A percentile compares a stretch with the other conserved stretches of the same genome.
phyloP scores from a whole-genome alignment of 2,113 vertebrate species.

The Herpetotheres cachinnans region DNA sequence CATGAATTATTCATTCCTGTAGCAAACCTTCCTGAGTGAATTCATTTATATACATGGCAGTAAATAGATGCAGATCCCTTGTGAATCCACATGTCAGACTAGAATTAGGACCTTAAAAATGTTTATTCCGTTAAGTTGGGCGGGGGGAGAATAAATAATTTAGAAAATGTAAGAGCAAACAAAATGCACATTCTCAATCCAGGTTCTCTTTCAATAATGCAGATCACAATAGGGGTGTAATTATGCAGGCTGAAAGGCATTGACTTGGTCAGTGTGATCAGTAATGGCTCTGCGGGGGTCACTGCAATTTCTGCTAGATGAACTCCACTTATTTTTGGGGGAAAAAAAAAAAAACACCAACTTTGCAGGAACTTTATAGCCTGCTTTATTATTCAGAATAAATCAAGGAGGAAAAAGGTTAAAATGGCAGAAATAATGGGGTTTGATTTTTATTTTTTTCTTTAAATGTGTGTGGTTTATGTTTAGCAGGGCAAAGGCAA shows the following conservation, averaged over 20 bases:
- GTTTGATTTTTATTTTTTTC: neutral
- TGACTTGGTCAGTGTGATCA: neutral
- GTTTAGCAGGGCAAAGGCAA: neutral
- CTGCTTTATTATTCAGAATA: neutral
- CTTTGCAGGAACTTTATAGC: neutral
- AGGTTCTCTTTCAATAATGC: neutral
- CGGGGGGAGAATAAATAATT: neutral
- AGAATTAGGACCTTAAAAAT: slow-evolving; percentile 65
- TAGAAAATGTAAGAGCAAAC: slow-evolving; percentile 5
- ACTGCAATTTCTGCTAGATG: neutral
- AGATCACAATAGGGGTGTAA: neutral
- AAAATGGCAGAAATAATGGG: neutral
- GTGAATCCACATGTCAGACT: slow-evolving; percentile 43
- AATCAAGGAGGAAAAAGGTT: neutral
- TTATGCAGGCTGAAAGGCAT: neutral
- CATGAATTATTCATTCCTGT: slow-evolving; percentile 69
- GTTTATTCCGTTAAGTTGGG: slow-evolving; percentile 32
- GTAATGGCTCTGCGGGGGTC: neutral
- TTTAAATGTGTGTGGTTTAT: neutral
- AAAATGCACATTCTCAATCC: neutral
- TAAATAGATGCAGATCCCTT: slow-evolving; percentile 64
- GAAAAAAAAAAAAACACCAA: neutral
- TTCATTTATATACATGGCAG: slow-evolving; percentile 62
- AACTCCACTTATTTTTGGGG: neutral
- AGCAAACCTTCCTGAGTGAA: slow-evolving; percentile 57